Evolutionary conservation across 1,140 invertebrate genomes (phyloP).

Genomic region (Aphelenchoides fujianensis): DNA sequence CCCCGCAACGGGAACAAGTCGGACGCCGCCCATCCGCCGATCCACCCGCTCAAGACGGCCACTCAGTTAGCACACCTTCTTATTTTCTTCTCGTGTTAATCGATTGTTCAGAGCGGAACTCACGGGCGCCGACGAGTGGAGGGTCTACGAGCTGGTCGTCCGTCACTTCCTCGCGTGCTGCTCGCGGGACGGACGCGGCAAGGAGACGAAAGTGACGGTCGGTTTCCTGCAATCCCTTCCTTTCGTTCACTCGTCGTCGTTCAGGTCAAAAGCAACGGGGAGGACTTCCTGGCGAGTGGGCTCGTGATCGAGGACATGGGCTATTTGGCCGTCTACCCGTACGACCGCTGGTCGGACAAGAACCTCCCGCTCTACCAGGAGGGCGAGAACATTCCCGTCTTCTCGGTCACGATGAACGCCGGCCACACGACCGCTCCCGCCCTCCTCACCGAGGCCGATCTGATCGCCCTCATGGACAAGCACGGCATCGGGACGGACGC

Average conservation of each 20-base stretch:
- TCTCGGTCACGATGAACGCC: slow-evolving; percentile 74
- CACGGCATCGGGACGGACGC: slow-evolving; percentile 91
- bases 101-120: slow-evolving; percentile 45
- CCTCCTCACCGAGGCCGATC: slow-evolving; percentile 89
- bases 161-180: slow-evolving; percentile 93
- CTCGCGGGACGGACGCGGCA: slow-evolving; percentile 85
- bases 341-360: slow-evolving; percentile 93
- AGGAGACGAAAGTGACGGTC: slow-evolving; percentile 90
- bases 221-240: slow-evolving; percentile 11
- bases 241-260: no score
- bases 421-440: slow-evolving; percentile 70
- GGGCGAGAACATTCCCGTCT: slow-evolving; percentile 74
- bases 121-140: slow-evolving; percentile 75
- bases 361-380: slow-evolving; percentile 75
- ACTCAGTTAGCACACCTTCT: slow-evolving; percentile 64
- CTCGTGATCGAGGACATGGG: slow-evolving; percentile 85
- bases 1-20: slow-evolving; percentile 91
- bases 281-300: slow-evolving; percentile 77
- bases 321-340: slow-evolving; percentile 93
- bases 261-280: slow-evolving; percentile 42
- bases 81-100: slow-evolving; percentile 43
- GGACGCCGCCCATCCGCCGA: slow-evolving; percentile 98
- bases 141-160: slow-evolving; percentile 90
- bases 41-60: slow-evolving; percentile 89
- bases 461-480: slow-evolving; percentile 98